These are phyloP conservation scores for Calcarius lapponicus DNA, from an alignment of 2,797 vertebrate species.

Conservation along the genomic window DNA sequence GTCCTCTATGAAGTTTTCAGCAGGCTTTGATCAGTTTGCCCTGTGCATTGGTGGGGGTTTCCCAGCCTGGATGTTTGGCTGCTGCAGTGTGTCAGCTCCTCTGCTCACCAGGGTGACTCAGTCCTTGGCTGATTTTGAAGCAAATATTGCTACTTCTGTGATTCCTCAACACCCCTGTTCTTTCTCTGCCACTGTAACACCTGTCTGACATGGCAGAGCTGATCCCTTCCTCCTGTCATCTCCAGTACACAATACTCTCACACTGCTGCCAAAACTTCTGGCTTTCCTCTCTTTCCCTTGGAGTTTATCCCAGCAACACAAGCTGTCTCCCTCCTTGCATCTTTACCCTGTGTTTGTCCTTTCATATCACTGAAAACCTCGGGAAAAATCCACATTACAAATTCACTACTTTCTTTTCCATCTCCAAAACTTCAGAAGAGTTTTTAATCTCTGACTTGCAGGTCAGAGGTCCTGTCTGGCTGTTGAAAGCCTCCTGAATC, in stretches of 20 bases:
- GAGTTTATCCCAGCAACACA: not conserved
- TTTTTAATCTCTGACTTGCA: not conserved
- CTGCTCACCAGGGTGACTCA: not conserved
- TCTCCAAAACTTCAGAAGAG: not conserved
- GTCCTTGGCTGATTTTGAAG: not conserved
- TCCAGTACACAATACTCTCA: too few species aligned
- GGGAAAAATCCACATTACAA: not conserved
- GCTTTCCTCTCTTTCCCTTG: not conserved
- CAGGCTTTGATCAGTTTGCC: not conserved
- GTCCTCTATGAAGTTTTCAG: not conserved
- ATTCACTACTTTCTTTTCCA: not conserved
- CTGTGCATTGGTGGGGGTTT: accelerated
- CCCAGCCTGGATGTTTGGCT: not conserved
- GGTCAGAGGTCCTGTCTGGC: not conserved
- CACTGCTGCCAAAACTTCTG: not conserved
- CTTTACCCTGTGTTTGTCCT: not conserved
- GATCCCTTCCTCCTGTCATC: not conserved
- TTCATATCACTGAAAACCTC: not conserved
- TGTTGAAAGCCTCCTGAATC: not conserved
- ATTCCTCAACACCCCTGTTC: not conserved
- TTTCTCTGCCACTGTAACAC: not conserved
- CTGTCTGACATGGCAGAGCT: not conserved
- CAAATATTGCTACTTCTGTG: not conserved
- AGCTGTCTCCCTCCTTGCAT: not conserved
- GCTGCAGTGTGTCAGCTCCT: not conserved